Evolutionary conservation across 2,888 invertebrate genomes (phyloP).

Genomic region (Chalcosyrphus nemorum): DNA sequence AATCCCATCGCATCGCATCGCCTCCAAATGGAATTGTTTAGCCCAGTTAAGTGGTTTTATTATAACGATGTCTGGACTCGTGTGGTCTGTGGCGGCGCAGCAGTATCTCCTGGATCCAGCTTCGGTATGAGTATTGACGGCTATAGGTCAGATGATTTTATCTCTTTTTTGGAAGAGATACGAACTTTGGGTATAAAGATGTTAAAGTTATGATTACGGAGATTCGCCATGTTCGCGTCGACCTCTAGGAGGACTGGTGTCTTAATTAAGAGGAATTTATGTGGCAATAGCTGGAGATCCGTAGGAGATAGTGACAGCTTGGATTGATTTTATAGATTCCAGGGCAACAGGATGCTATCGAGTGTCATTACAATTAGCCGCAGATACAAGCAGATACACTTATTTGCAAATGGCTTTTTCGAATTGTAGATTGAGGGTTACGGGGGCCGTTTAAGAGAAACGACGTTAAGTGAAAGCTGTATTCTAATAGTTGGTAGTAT

Average conservation of each 20-base stretch:
- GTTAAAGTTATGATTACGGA: constrained; percentile 36
- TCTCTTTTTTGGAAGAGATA: background rate
- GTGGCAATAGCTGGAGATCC: background rate
- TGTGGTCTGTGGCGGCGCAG: background rate
- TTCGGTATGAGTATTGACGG: constrained; percentile 43
- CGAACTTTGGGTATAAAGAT: constrained; percentile 53
- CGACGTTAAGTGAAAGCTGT: too few species aligned
- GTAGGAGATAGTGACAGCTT: background rate
- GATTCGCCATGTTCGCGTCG: background rate
- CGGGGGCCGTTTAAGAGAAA: too few species aligned
- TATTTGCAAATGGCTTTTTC: too few species aligned
- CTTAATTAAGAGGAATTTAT: constrained; percentile 63
- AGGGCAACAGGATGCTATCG: background rate
- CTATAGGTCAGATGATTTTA: constrained; percentile 59
- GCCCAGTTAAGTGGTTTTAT: constrained; percentile 65
- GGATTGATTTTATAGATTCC: constrained; percentile 31
- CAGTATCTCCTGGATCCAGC: constrained; percentile 5
- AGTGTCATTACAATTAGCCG: background rate
- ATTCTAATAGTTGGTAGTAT: too few species aligned
- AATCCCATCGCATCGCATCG: constrained; percentile 2
- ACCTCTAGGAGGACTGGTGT: constrained; percentile 3
- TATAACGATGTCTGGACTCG: constrained; percentile 36
- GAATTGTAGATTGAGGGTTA: too few species aligned
- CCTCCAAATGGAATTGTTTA: constrained; percentile 47
- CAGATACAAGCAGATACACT: background rate